These are phyloP conservation scores for Pipistrellus pipistrellus DNA, from an alignment of 2,797 vertebrate species.

Conservation along the genomic window DNA sequence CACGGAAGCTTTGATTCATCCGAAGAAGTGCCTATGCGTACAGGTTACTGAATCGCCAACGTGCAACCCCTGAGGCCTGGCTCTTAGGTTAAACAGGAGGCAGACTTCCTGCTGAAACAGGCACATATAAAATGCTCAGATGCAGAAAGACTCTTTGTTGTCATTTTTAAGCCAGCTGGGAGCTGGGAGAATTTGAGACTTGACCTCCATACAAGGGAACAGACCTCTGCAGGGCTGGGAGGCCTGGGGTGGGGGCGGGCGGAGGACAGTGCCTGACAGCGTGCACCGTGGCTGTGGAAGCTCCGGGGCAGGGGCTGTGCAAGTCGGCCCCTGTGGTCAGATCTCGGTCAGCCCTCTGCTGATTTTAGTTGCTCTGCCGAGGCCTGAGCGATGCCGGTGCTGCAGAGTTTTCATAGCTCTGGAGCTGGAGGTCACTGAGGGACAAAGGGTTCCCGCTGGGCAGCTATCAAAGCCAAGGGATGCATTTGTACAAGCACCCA, in stretches of 20 bases:
- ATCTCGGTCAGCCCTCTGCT: background rate
- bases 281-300: background rate
- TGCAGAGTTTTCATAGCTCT: background rate
- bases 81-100: conserved; percentile 8
- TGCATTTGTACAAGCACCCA: conserved; percentile 42
- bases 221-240: background rate
- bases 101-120: background rate
- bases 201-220: background rate
- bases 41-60: background rate
- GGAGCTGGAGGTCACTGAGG: conserved; percentile 11
- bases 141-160: conserved; percentile 32
- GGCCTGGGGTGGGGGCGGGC: background rate
- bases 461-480: background rate
- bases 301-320: background rate
- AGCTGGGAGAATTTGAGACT: conserved; percentile 48
- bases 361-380: background rate
- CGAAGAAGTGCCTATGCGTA: background rate
- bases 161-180: conserved; percentile 56
- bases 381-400: background rate
- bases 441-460: background rate
- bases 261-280: background rate
- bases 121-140: conserved; percentile 1
- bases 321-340: background rate
- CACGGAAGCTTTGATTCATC: background rate
- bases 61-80: background rate